Conservation (phyloP, 2,797 vertebrate species). For the Selene dorsalis region DNA sequence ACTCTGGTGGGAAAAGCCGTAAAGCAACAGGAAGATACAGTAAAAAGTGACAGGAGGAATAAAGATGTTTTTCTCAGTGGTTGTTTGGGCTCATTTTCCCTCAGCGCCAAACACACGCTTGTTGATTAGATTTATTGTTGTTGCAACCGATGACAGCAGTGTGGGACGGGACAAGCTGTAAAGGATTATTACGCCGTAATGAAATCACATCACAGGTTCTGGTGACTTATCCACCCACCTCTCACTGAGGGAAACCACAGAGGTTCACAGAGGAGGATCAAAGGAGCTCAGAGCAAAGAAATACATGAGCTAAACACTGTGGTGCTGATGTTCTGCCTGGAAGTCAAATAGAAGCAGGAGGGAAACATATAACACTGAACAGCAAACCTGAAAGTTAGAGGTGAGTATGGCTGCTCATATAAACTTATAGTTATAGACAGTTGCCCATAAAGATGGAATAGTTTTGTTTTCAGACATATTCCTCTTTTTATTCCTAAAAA, state of each 20-base stretch:
- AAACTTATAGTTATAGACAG: no score
- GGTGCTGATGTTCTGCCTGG: not conserved
- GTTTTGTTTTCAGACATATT: no score
- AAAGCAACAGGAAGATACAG: conserved; percentile 34
- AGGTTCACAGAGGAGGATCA: conserved; percentile 27
- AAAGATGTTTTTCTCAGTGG: conserved; percentile 37
- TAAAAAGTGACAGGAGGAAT: conserved; percentile 53
- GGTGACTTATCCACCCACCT: conserved; percentile 60
- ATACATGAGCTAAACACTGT: not conserved
- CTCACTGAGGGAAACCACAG: not conserved
- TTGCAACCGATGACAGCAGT: conserved; percentile 30
- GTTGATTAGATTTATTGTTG: conserved; percentile 61
- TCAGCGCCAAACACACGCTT: conserved; percentile 19
- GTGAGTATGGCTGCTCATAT: no score
- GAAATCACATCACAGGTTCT: conserved; percentile 61
- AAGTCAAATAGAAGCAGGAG: not conserved
- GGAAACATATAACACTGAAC: not conserved
- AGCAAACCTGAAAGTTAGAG: not conserved
- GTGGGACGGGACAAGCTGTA: conserved; percentile 50
- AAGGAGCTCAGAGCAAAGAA: not conserved
- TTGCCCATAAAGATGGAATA: no score
- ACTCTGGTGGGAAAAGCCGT: conserved; percentile 10
- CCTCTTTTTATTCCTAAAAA: no score
- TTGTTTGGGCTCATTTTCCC: conserved; percentile 28
- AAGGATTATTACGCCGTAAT: conserved; percentile 67